Percentiles rank a stretch among this genome's conserved stretches.
These are phyloP conservation scores for Rhinophrynus dorsalis DNA, from an alignment of 2,797 vertebrate species.

Conservation along the genomic window DNA sequence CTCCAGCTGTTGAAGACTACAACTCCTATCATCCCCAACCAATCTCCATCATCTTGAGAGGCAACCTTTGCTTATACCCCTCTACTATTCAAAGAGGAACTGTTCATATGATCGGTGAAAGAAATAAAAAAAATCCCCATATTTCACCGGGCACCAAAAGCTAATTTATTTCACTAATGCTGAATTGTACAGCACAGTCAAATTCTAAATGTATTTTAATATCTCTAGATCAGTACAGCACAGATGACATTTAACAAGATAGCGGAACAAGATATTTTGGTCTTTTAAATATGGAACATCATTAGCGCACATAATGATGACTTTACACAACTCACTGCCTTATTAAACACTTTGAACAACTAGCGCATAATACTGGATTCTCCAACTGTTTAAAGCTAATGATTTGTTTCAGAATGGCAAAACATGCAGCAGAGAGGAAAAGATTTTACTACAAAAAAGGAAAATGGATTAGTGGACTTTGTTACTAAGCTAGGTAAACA, in stretches of 20 bases:
- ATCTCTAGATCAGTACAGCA: background rate
- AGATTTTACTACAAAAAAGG: background rate
- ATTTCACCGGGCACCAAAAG: background rate
- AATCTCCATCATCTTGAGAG: too few species aligned
- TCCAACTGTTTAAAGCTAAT: conserved; percentile 17
- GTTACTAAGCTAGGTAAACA: background rate
- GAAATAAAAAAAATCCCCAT: background rate
- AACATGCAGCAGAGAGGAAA: background rate
- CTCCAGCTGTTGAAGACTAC: too few species aligned
- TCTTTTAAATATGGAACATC: conserved; percentile 13
- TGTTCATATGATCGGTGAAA: background rate
- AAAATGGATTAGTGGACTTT: background rate
- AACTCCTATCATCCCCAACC: too few species aligned
- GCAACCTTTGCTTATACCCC: too few species aligned
- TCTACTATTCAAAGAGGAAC: too few species aligned
- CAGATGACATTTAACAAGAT: conserved; percentile 3
- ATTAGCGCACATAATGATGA: conserved; percentile 16
- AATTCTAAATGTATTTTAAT: background rate
- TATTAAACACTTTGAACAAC: conserved; percentile 13
- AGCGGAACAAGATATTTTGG: background rate
- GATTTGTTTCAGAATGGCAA: background rate
- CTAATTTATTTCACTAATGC: background rate
- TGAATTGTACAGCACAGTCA: background rate
- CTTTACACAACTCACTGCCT: conserved; percentile 5
- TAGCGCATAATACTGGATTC: background rate